Evolutionary conservation across 2,797 vertebrate species (phyloP).

Genomic region (Poeciliopsis gracilis): DNA sequence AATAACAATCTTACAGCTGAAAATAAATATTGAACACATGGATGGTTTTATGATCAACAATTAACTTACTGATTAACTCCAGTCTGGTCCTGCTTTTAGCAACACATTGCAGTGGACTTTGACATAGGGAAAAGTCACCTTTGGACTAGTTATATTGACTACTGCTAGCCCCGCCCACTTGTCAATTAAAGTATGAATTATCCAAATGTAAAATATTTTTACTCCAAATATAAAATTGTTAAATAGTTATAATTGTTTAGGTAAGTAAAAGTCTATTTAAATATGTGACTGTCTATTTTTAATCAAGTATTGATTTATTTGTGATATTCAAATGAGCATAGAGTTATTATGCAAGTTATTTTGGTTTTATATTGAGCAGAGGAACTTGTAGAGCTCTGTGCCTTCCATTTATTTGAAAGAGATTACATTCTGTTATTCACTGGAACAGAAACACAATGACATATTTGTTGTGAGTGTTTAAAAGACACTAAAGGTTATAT

Average conservation of each 20-base stretch:
- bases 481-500: neutral
- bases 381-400: neutral
- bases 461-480: neutral
- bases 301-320: neutral
- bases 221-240: neutral
- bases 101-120: neutral
- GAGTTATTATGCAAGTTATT: neutral
- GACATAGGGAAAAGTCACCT: neutral
- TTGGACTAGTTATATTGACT: neutral
- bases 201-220: neutral
- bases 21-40: neutral
- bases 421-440: neutral
- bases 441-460: neutral
- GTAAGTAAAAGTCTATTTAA: neutral
- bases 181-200: neutral
- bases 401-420: neutral
- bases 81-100: neutral
- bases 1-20: neutral
- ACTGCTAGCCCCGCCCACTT: neutral
- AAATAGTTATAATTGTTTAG: neutral
- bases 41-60: neutral
- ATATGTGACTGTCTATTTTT: neutral
- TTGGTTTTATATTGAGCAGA: neutral
- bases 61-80: neutral
- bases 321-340: neutral